A percentile compares a stretch with the other conserved stretches of the same genome.
Conservation (phyloP, 2,888 invertebrate species). For the Craniophora ligustri region DNA sequence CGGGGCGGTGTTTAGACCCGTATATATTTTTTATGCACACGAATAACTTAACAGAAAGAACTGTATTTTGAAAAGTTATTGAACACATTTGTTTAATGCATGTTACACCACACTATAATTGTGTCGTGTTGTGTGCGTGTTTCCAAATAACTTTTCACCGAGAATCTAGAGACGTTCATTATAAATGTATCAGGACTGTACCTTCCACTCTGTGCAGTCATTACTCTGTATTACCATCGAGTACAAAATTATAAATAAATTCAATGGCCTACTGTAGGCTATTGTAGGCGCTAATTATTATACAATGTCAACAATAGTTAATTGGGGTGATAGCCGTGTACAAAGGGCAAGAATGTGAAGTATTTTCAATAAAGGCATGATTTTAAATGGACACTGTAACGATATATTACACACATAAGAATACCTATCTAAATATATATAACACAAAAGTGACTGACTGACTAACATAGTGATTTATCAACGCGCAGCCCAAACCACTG, state of each 20-base stretch:
- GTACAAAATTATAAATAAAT: slow-evolving; percentile 23
- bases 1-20: too few relatives aligned
- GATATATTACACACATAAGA: too few relatives aligned
- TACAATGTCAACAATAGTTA: slow-evolving; percentile 19
- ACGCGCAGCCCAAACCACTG: too few relatives aligned
- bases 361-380: slow-evolving; percentile 9
- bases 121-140: too few relatives aligned
- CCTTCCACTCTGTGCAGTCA: slow-evolving; percentile 3
- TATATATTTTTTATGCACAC: too few relatives aligned
- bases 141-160: too few relatives aligned
- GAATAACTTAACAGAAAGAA: not conserved
- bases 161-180: too few relatives aligned
- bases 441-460: too few relatives aligned
- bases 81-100: not conserved
- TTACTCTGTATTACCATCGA: slow-evolving; percentile 1
- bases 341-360: slow-evolving; percentile 18
- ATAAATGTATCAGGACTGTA: not conserved
- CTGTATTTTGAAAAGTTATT: not conserved
- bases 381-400: not conserved
- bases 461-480: too few relatives aligned
- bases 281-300: slow-evolving; percentile 16
- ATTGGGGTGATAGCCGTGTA: slow-evolving; percentile 10
- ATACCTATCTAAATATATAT: too few relatives aligned
- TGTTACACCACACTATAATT: too few relatives aligned
- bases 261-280: slow-evolving; percentile 10